phyloP scores from a whole-genome alignment of 2,888 invertebrate species.

The Danaus chrysippus region DNA sequence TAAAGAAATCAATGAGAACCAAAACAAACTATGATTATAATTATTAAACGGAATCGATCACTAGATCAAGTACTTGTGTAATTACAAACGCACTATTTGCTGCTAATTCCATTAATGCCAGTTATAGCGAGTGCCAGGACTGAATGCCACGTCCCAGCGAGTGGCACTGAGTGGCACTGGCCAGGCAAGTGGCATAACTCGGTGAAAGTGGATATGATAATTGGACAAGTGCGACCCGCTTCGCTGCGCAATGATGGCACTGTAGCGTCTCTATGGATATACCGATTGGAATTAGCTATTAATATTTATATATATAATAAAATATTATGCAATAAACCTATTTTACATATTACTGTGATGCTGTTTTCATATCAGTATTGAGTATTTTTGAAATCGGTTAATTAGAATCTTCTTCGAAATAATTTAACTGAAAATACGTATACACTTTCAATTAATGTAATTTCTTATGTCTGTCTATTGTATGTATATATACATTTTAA shows the following conservation, averaged over 20 bases:
- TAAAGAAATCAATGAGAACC: no score
- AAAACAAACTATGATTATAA: no score
- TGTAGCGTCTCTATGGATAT: slow-evolving; percentile 40
- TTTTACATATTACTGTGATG: background rate
- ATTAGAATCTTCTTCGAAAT: no score
- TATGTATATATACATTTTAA: no score
- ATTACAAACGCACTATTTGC: background rate
- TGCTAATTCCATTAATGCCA: slow-evolving; percentile 3
- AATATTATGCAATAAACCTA: background rate
- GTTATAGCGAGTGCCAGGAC: background rate
- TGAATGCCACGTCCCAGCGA: slow-evolving; percentile 7
- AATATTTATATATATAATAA: background rate
- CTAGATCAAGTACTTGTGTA: background rate
- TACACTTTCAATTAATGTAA: no score
- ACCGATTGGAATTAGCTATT: slow-evolving; percentile 7
- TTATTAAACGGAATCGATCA: background rate
- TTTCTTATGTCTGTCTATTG: no score
- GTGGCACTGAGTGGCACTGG: slow-evolving; percentile 9
- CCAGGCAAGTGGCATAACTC: slow-evolving; percentile 44
- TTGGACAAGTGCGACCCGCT: slow-evolving; percentile 69
- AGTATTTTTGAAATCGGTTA: no score
- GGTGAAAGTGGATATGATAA: slow-evolving; percentile 78
- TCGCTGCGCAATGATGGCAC: slow-evolving; percentile 40
- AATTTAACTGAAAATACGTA: no score
- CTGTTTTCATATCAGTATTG: no score